phyloP scores from a whole-genome alignment of 2,888 invertebrate species.

The Erebia ligea region DNA sequence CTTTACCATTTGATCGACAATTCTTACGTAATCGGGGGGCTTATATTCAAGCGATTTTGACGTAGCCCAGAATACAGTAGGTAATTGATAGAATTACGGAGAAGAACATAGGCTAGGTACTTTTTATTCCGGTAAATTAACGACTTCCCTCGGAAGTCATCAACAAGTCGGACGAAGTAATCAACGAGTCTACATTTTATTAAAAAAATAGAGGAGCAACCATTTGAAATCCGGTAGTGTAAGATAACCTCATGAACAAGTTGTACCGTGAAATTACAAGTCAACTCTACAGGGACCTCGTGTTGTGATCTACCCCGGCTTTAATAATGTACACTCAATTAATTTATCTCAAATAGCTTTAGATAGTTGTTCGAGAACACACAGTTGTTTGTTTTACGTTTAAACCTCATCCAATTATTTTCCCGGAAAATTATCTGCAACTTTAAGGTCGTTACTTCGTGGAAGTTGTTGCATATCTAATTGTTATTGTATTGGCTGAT shows the following conservation, averaged over 20 bases:
- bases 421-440: background rate
- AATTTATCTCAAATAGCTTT: slow-evolving; percentile 12
- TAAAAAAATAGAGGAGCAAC: background rate
- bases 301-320: background rate
- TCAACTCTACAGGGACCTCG: slow-evolving; percentile 6
- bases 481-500: too few relatives aligned
- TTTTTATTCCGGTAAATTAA: too few relatives aligned
- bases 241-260: slow-evolving; percentile 5
- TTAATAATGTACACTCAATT: slow-evolving; percentile 10
- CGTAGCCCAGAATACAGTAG: too few relatives aligned
- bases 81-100: too few relatives aligned
- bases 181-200: too few relatives aligned
- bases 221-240: background rate
- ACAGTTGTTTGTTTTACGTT: background rate
- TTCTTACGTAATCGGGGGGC: too few relatives aligned
- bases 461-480: background rate
- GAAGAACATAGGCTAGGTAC: too few relatives aligned
- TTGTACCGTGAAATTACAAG: background rate
- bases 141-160: too few relatives aligned
- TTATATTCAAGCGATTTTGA: too few relatives aligned
- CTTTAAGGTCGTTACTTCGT: background rate
- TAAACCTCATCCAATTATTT: background rate
- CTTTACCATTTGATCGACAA: too few relatives aligned
- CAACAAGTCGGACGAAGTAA: too few relatives aligned
- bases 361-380: slow-evolving; percentile 1